Evolutionary conservation across 2,888 invertebrate genomes (phyloP).

Genomic region (Sarcophaga caerulescens): DNA sequence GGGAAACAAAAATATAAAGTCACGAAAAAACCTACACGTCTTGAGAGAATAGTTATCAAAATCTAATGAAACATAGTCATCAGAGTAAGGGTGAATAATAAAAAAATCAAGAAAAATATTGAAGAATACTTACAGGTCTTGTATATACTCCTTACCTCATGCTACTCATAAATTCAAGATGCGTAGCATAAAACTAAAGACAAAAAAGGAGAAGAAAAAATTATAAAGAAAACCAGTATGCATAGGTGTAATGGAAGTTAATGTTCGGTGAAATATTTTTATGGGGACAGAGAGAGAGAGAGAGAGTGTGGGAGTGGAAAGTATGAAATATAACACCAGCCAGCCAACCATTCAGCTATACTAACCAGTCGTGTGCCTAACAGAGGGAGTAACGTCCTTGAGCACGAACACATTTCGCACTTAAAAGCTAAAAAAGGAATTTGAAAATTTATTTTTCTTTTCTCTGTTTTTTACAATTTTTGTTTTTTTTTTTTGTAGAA

Average conservation of each 20-base stretch:
- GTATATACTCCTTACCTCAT: background rate
- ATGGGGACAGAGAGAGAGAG: background rate
- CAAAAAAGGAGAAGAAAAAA: slow-evolving; percentile 15
- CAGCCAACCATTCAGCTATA: slow-evolving; percentile 29
- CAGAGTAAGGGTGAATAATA: background rate
- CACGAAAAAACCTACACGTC: background rate
- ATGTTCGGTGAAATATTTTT: slow-evolving; percentile 57
- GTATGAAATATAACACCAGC: slow-evolving; percentile 49
- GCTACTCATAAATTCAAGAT: slow-evolving; percentile 67
- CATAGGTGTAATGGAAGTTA: slow-evolving; percentile 38
- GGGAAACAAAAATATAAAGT: slow-evolving; percentile 27
- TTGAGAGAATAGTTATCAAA: slow-evolving; percentile 42
- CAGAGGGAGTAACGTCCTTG: slow-evolving; percentile 64
- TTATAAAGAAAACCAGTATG: slow-evolving; percentile 1
- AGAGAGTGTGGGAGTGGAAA: background rate
- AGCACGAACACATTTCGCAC: slow-evolving; percentile 70
- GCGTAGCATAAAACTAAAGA: slow-evolving; percentile 48
- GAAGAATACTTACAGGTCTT: slow-evolving; percentile 54
- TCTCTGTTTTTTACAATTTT: background rate
- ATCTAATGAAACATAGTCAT: slow-evolving; percentile 22
- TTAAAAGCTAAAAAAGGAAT: slow-evolving; percentile 51
- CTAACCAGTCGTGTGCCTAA: slow-evolving; percentile 3
- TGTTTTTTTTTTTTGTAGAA: background rate
- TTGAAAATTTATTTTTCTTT: background rate
- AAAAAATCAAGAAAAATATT: slow-evolving; percentile 25